Base-by-base conservation (phyloP, 1,140 invertebrate genomes). In the Holcopasites calliopsidis region DNA sequence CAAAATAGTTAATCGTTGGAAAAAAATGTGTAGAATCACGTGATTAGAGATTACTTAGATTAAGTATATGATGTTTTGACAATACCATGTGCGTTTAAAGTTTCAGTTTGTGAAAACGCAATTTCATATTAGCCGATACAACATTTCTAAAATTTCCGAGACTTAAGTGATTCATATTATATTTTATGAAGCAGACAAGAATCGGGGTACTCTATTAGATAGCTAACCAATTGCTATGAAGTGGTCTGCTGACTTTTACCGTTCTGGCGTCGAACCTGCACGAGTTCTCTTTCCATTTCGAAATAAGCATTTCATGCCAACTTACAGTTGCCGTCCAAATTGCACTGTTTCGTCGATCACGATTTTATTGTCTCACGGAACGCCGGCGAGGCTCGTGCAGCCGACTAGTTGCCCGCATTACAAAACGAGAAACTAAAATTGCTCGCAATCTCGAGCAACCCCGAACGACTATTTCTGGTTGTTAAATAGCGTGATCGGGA, bases 351-450 rank as follows among this genome's bases (percentile, higher is more conserved):
- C 33, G 49, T 21, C 65, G 60, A 28, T 62, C 60, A 10, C 38
- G 26, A 62, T 62, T 62, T 62, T 62, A 47, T 62, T 26, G 40
- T 47, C 26, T 23, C 40, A 8, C 10, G 26, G 21, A 62, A 44
- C 26, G n/a, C 11, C 55, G 23, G 3, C n/a, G 60, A 16, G 23
- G 28, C 18, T 61, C 58, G 23, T 23, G 58, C 52, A 28, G 44
- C 23, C 6, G 35, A 7, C 35, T 26, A 31, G 42, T 35, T 35
- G 68, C 26, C 55, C 6, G 13, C 33, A 47, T 49, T 71, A 71
- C 61, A 49, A 71, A 71, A 70, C 55, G n/a, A n/a, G 18, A 23
- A 60, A 70, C 31, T n/a, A 38, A 60, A 49, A 49, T 58, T 47
- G 21, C 40, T 26, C 40, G 16, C 40, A 47, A 70, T 60, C 21